Base-by-base conservation (phyloP, 2,888 invertebrate species). In the Ectemnius continuus region DNA sequence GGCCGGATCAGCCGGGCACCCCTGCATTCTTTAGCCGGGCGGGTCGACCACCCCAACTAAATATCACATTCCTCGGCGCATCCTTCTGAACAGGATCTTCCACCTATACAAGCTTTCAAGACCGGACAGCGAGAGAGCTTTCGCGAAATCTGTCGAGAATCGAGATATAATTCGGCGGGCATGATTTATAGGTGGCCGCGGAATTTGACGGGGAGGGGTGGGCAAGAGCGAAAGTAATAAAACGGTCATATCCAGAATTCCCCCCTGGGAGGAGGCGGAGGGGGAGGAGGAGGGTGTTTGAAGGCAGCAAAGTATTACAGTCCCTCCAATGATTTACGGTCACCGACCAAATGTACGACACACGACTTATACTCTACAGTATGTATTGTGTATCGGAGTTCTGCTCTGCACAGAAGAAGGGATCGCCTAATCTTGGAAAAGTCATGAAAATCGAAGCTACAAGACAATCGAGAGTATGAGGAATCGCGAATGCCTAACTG, bases 371-470 rank as follows among this genome's bases (percentile, higher is more conserved):
- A 5, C n/a, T 14, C 5, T 5, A 52, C 11, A 52, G 36, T 36
- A 2, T 36, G 36, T 36, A 36, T 36, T 36, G 36, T 36, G 36
- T 36, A 36, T 36, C 60, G 58, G 60, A n/a, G 58, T 16, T 18
- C 20, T 47, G 57, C 28, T 28, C 61, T 64, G 63, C 64, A 52
- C 2, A 2, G 23, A 23, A 23, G 23, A 23, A 61, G 23, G 59
- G 20, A 57, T 48, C 45, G 62, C 61, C 57, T 61, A 58, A 56
- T 48, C 61, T 65, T 26, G 26, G 69, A 73, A 73, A 65, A 76
- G 75, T 70, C 70, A 71, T 76, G 36, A 76, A 76, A 76, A 76
- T 75, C 65, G 61, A 76, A 76, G 75, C 67, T 75, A 75, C 66
- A 59, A 61, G 70, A 76, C 76, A 76, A 76, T 76, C 23, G 23